Base-by-base conservation (phyloP, 2,113 vertebrate species). In the Syrmaticus mikado region DNA sequence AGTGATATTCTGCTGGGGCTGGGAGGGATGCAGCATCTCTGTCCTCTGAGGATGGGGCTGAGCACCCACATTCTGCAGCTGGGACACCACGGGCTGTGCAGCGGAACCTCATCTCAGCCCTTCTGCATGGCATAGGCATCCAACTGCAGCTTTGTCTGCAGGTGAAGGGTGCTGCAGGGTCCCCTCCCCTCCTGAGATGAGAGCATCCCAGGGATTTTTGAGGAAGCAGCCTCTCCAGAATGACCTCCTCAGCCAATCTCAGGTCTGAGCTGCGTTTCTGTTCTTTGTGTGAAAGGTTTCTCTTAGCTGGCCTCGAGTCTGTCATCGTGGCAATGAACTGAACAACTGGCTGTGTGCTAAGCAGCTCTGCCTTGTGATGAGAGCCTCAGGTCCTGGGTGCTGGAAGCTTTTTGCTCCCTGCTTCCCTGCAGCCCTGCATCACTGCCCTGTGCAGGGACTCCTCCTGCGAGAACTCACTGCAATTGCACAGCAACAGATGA, bases 21-120 rank as follows among this genome's bases (percentile, higher is more conserved):
- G 66, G 9, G 24, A 38, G 2, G 8, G 27, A 16, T 62, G 66
- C 17, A 41, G 27, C 46, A 11, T 22, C 13, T 2, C 22, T 53
- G 46, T 30, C 8, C 1, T 46, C 70, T 17, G 1, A 12, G 61
- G 12, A 7, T 3, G 17, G 8, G 53, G 52, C 3, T 1, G 8
- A 82, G 34, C 30, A 12, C n/a, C 60, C 41, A 8, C 24, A 4
- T 3, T 0, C 27, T 40, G 43, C 38, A 1, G 43, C 68, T 65
- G 75, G 8, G 8, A 25, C 27, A 27, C 34, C 24, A 6, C 5
- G 40, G 75, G 45, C n/a, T 65, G 38, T 4, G 24, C 45, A 25
- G 25, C 50, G 28, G 50, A 52, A 14, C 25, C 25, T 27, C 50
- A 52, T 75, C 41, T 41, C 43, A 28, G 2, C 79, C n/a, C 13